phyloP scores from a whole-genome alignment of 1,140 invertebrate genomes.

The Magallana gigas region DNA sequence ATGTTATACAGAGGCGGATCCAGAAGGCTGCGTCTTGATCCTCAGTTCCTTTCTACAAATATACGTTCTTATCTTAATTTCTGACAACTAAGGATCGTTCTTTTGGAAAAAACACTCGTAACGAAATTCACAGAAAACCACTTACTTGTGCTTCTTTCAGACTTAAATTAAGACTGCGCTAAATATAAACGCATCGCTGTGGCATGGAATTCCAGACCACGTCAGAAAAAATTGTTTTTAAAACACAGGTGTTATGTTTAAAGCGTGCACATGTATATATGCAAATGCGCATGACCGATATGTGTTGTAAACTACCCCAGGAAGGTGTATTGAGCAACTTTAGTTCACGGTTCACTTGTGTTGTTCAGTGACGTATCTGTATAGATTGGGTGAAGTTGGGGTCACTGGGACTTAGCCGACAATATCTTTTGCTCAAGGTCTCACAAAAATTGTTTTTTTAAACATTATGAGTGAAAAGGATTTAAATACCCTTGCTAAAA shows the following conservation, averaged over 20 bases:
- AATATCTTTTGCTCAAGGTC: constrained; percentile 6
- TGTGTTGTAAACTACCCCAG: background rate
- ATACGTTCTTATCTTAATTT: background rate
- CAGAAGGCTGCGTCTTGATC: background rate
- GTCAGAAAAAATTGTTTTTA: background rate
- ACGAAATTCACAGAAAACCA: background rate
- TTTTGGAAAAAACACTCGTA: background rate
- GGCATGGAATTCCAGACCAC: background rate
- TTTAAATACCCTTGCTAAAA: too few relatives aligned
- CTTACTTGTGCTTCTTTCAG: background rate
- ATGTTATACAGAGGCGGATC: background rate
- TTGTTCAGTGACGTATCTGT: background rate
- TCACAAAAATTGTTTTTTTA: background rate
- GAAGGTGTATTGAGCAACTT: background rate
- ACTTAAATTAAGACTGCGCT: too few relatives aligned
- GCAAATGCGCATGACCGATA: background rate
- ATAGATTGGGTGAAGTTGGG: background rate
- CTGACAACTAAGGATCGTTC: background rate
- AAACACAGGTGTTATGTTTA: background rate
- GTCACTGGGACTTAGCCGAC: constrained; percentile 17
- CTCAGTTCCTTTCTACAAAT: background rate
- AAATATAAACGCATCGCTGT: too few relatives aligned
- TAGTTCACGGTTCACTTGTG: background rate
- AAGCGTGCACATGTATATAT: background rate
- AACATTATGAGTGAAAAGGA: too few relatives aligned